Evolutionary conservation across 2,888 invertebrate genomes (phyloP).

Genomic region (Arrhopalites spinosus): DNA sequence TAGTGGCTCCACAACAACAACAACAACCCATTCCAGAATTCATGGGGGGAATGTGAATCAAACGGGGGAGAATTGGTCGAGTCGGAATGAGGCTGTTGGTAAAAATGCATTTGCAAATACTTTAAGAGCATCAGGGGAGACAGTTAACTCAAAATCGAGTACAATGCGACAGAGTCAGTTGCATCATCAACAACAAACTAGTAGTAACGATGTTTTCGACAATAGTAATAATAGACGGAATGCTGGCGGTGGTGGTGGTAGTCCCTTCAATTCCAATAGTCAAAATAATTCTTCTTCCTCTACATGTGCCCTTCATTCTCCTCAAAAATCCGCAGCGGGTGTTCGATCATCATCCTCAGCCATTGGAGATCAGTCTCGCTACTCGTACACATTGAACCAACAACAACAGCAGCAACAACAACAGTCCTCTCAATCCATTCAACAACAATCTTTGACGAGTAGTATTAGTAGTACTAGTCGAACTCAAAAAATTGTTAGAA

Average conservation of each 20-base stretch:
- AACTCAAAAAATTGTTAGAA: slow-evolving; percentile 67
- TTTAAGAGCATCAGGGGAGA: slow-evolving; percentile 31
- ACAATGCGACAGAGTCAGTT: neutral
- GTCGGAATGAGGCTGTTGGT: slow-evolving; percentile 47
- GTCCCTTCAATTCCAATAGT: slow-evolving; percentile 18
- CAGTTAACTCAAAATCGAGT: neutral
- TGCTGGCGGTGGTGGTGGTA: slow-evolving; percentile 16
- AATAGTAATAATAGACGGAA: slow-evolving; percentile 14
- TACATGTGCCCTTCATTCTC: slow-evolving; percentile 23
- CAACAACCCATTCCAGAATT: slow-evolving; percentile 39
- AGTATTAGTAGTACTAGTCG: slow-evolving; percentile 59
- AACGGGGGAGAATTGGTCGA: slow-evolving; percentile 39
- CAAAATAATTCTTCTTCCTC: neutral
- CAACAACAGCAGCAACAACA: slow-evolving; percentile 37
- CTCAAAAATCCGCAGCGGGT: neutral
- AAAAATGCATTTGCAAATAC: slow-evolving; percentile 48
- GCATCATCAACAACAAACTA: neutral
- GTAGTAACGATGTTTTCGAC: neutral
- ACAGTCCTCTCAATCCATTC: slow-evolving; percentile 54
- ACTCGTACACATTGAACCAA: slow-evolving; percentile 36
- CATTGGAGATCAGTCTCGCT: slow-evolving; percentile 22
- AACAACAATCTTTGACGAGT: neutral
- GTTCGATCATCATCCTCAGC: neutral
- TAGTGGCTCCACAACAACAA: neutral
- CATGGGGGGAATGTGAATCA: slow-evolving; percentile 21